Evolutionary conservation across 2,113 vertebrate genomes (phyloP), one percentile per base, ranked within the genome.

Genomic region (Leptocoma aspasia): DNA sequence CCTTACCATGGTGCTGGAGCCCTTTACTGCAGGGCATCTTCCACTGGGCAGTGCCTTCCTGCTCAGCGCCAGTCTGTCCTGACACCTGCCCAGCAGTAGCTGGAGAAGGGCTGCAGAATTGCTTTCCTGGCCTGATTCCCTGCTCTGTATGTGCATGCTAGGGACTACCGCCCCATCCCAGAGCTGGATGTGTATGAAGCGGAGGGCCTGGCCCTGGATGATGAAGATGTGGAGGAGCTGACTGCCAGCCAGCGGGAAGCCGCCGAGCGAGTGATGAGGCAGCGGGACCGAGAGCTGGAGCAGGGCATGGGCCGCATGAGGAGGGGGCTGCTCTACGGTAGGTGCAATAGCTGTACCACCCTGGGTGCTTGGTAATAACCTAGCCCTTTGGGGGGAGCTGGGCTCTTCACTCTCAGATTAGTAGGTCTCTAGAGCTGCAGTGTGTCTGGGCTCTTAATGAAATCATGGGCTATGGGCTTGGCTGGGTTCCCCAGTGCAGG

Each of bases 131-230:
- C 10, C 56, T 95, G 39, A 87, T 27, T 35, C 13, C 28, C 1
- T 50, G 30, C 30, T 6, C 0, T 39, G 4, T 92, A 50, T 59
- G 33, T 75, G 35, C 41, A 31, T 56, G 15, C 47, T 92, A 99
- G 99, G 97, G 99, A 99, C 83, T 99, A 99, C 95, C 99, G 99
- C 1, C 95, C 98, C 70, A 99, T 99, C 97, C 98, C 99, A 0
- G 99, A 99, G 60, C 98, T 99, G 97, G 99, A 99, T 6, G 92
- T 95, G 45, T 99, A 99, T 1, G 99, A 99, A 94, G 97, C 95
- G 0, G 99, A 99, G 68, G 99, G 99, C 31, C 77, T 99, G 97
- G 99, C 99, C 35, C 66, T 96, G 95, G 98, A 99, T 5, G 98
- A 99, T 3, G 99, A 99, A 26, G 99, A 99, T 0, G 82, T 99